Evolutionary conservation across 2,797 vertebrate genomes (phyloP), one percentile per base, ranked within the genome.

Genomic region (Crypturellus tataupa): DNA sequence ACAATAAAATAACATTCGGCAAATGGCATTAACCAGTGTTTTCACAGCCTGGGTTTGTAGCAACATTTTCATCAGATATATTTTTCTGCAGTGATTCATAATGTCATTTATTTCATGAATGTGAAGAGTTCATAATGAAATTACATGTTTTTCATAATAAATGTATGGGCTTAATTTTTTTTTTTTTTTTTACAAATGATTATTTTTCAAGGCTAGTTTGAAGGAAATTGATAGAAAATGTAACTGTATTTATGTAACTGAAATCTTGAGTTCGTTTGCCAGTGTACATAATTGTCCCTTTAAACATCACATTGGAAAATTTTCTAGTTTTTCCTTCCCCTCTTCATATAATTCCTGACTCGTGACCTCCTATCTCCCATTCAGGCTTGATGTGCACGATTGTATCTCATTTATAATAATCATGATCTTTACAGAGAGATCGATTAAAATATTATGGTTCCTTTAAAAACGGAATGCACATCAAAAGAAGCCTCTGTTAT

Each of bases 1-100:
- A 88, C 85, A 94, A 94, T 88, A 93, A 97, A 96, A 95, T 81
- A 96, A 86, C 84, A 94, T 97, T 97, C 96, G 82, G 53, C 79
- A 97, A 96, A 95, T 97, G 80, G 94, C 82, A 95, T 97, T 97
- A 97, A 97, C 92, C 64, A 96, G 67, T 91, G 91, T 95, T 97
- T 93, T 86, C 83, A 95, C 93, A 96, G 94, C 9, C 70, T 84
- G 72, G 80, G 53, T 96, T 91, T 96, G 53, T 93, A 89, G 95
- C 92, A 95, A 87, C 17, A 56, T 90, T 94, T 94, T 87, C 64
- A 93, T 92, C 90, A 96, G 96, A 84, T 94, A 46, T 81, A 85
- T 96, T 96, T 96, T 71, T 95, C 69, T 97, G 65, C 75, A 73
- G 84, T 95, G 64, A 78, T 92, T 93, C 75, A 95, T 93, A 95